Evolutionary conservation across 2,113 vertebrate genomes (phyloP).

Genomic region (Tonatia bakeri): DNA sequence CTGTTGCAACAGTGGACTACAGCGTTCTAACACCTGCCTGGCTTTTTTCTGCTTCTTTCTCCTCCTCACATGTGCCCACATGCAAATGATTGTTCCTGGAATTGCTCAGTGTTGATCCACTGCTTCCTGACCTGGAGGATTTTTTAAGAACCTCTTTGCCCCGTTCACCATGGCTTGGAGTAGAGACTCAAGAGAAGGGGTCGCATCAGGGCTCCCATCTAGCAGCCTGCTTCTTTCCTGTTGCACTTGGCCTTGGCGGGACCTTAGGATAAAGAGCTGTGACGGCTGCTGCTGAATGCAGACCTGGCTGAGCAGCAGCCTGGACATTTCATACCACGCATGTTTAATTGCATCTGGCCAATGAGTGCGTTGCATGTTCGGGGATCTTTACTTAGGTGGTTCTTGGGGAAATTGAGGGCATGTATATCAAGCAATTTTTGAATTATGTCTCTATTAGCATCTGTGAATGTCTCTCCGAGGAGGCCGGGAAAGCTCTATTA

Average conservation of each 20-base stretch:
- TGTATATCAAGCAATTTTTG: slow-evolving; percentile 75
- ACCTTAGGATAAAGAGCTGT: neutral
- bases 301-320: neutral
- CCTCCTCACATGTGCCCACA: neutral
- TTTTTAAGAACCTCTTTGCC: neutral
- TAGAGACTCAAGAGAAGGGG: neutral
- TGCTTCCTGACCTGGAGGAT: neutral
- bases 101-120: neutral
- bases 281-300: neutral
- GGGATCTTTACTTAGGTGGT: slow-evolving; percentile 55
- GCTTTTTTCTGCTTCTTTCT: neutral
- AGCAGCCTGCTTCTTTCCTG: neutral
- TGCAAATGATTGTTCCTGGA: neutral
- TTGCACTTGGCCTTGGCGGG: neutral
- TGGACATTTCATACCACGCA: neutral
- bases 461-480: slow-evolving; percentile 65
- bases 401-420: slow-evolving; percentile 63
- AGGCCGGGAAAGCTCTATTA: slow-evolving; percentile 67
- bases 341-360: slow-evolving; percentile 52
- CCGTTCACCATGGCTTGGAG: neutral
- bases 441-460: slow-evolving; percentile 72
- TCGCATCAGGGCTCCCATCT: neutral
- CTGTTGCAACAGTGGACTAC: too few species aligned
- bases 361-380: neutral
- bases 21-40: rapidly evolving